phyloP scores from a whole-genome alignment of 2,888 invertebrate genomes.

The Tromatobia lineatoria region DNA sequence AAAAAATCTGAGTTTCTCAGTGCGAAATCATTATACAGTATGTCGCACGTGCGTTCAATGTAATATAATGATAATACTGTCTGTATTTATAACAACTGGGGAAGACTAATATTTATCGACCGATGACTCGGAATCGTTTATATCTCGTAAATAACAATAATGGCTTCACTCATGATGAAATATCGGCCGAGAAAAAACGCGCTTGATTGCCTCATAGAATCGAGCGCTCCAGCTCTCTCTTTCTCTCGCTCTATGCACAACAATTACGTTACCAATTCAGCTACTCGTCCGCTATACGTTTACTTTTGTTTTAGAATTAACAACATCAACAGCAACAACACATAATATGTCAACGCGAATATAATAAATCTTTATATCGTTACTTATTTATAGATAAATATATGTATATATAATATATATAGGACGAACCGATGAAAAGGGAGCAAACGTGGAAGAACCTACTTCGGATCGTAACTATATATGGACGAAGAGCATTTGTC shows the following conservation, averaged over 20 bases:
- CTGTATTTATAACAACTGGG: conserved; percentile 38
- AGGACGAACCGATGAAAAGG: conserved; percentile 61
- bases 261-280: conserved; percentile 65
- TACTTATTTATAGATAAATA: conserved; percentile 38
- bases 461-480: conserved; percentile 38
- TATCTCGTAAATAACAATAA: conserved; percentile 31
- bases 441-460: conserved; percentile 62
- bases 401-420: conserved; percentile 38
- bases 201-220: conserved; percentile 47
- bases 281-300: conserved; percentile 61
- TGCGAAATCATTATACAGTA: neutral
- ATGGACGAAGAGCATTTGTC: conserved; percentile 49
- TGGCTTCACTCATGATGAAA: conserved; percentile 21
- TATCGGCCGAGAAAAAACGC: conserved; percentile 54
- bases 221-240: neutral
- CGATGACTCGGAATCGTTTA: conserved; percentile 31
- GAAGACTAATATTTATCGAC: conserved; percentile 61
- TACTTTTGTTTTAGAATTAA: conserved; percentile 78
- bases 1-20: neutral
- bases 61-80: conserved; percentile 24
- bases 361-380: conserved; percentile 66
- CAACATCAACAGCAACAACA: conserved; percentile 85
- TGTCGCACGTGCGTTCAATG: neutral
- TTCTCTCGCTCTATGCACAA: conserved; percentile 60
- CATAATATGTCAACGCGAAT: conserved; percentile 83